phyloP scores from a whole-genome alignment of 2,113 vertebrate genomes.

The Microtus ochrogaster region DNA sequence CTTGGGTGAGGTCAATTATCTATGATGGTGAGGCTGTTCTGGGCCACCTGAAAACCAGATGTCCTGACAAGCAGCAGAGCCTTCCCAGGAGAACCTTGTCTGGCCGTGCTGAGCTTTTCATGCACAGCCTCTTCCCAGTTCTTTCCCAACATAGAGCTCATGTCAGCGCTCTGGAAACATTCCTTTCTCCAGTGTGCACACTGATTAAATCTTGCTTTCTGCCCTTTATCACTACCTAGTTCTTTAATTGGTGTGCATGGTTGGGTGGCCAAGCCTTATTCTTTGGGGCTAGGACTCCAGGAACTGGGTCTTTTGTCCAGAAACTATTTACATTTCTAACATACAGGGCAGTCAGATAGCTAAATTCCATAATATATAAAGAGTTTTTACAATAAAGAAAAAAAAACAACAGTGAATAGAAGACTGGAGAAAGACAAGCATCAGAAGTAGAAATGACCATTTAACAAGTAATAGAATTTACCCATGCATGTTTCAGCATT shows the following conservation, averaged over 20 bases:
- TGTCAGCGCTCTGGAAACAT: not conserved
- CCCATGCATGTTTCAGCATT: no score
- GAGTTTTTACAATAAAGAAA: not conserved
- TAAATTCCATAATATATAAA: not conserved
- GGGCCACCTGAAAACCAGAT: not conserved
- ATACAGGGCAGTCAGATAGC: not conserved
- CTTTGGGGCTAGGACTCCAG: not conserved
- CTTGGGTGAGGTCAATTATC: no score
- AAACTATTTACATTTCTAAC: not conserved
- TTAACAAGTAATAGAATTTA: not conserved
- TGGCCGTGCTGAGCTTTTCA: no score
- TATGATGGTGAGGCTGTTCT: not conserved
- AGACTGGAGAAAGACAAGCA: not conserved
- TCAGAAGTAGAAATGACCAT: not conserved
- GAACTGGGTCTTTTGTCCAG: not conserved
- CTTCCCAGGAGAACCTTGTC: not conserved
- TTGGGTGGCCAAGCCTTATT: not conserved
- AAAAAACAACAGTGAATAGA: not conserved
- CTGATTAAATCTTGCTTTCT: not conserved
- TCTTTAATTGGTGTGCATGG: not conserved
- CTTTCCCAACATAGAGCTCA: not conserved
- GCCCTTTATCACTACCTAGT: not conserved
- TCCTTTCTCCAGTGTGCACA: not conserved
- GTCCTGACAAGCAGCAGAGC: not conserved
- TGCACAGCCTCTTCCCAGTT: not conserved